Percentiles rank a stretch among this genome's conserved stretches.
These are phyloP conservation scores for Solenopsis invicta DNA, from an alignment of 1,140 invertebrate genomes.

Conservation along the genomic window DNA sequence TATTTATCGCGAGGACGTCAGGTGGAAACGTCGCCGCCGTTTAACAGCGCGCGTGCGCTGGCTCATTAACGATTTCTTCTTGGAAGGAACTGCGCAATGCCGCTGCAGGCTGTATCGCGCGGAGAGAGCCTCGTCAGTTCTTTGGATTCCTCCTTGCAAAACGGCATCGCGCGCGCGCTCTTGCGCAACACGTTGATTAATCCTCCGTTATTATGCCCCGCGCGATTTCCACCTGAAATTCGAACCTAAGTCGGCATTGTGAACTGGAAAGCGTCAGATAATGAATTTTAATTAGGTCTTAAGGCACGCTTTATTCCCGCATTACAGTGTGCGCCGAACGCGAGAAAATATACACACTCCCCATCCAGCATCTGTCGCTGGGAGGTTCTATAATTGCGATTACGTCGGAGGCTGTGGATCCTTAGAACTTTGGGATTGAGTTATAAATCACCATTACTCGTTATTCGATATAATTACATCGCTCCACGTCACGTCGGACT, in stretches of 20 bases:
- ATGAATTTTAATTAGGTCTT: constrained; percentile 67
- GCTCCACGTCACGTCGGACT: background rate
- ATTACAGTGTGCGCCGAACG: background rate
- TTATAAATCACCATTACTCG: constrained; percentile 56
- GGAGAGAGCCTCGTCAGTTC: constrained; percentile 42
- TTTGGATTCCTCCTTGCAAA: constrained; percentile 45
- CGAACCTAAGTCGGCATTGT: constrained; percentile 39
- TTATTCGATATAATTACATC: constrained; percentile 52
- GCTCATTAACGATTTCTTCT: constrained; percentile 62
- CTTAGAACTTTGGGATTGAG: constrained; percentile 27
- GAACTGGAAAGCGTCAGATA: constrained; percentile 56
- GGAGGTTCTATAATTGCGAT: constrained; percentile 33
- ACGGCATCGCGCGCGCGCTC: constrained; percentile 11
- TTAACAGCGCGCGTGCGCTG: constrained; percentile 61
- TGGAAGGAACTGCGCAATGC: constrained; percentile 53
- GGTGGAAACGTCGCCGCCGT: constrained; percentile 52
- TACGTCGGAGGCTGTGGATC: constrained; percentile 22
- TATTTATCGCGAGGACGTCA: constrained; percentile 62
- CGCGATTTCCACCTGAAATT: constrained; percentile 50
- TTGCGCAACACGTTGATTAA: constrained; percentile 56
- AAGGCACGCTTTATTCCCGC: constrained; percentile 49
- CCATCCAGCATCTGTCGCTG: constrained; percentile 75
- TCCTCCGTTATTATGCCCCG: constrained; percentile 38
- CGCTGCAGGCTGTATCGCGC: constrained; percentile 38
- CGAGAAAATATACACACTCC: constrained; percentile 60